Conservation (phyloP, 1,140 invertebrate genomes). For the Zaprionus vittiger region DNA sequence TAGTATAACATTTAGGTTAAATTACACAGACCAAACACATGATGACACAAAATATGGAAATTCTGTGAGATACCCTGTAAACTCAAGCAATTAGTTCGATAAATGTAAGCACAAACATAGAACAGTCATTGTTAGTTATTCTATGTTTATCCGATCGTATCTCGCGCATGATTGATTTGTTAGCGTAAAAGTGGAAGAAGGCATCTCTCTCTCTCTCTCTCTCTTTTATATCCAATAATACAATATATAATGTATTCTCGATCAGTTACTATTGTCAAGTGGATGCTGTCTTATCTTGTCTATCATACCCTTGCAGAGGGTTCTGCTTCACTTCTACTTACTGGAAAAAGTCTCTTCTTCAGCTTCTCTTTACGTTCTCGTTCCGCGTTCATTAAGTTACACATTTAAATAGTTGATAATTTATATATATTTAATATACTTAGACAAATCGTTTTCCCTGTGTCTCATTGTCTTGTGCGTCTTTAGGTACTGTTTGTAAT, state of each 20-base stretch:
- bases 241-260: slow-evolving; percentile 5
- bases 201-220: neutral
- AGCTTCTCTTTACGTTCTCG: too few relatives aligned
- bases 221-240: neutral
- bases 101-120: neutral
- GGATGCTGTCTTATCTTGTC: neutral
- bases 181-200: neutral
- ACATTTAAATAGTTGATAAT: too few relatives aligned
- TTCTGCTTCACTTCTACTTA: neutral
- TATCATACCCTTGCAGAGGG: neutral
- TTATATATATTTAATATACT: neutral
- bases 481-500: neutral
- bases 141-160: slow-evolving; percentile 1
- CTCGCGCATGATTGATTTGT: neutral
- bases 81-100: neutral
- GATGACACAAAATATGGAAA: neutral
- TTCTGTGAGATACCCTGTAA: neutral
- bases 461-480: too few relatives aligned
- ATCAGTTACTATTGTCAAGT: neutral
- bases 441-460: too few relatives aligned
- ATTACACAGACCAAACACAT: neutral
- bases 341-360: too few relatives aligned
- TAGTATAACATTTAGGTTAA: neutral
- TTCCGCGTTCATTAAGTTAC: too few relatives aligned
- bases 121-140: neutral